These are phyloP conservation scores for Rutilus rutilus DNA, from an alignment of 2,113 vertebrate species.

Conservation along the genomic window DNA sequence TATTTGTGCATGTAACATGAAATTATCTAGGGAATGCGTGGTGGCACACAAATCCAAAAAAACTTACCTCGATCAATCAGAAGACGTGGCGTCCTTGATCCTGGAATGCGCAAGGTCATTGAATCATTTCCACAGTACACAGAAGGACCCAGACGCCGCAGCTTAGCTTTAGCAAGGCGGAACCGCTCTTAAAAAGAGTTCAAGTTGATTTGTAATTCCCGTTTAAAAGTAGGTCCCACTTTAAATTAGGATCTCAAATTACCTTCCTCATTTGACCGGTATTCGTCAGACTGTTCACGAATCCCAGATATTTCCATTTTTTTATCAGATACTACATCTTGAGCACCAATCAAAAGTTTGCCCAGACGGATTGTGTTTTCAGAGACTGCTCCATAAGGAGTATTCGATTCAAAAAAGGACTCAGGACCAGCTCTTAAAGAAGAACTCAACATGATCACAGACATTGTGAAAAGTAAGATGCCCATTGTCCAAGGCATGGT, in stretches of 20 bases:
- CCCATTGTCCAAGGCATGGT: background rate
- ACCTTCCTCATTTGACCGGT: background rate
- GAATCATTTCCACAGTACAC: slow-evolving; percentile 48
- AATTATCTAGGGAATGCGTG: too few relatives aligned
- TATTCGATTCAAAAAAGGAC: background rate
- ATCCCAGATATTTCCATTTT: background rate
- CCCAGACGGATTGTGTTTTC: background rate
- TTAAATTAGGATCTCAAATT: background rate
- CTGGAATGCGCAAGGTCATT: slow-evolving; percentile 45
- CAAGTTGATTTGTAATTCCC: background rate
- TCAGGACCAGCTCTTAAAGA: background rate
- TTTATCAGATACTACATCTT: background rate
- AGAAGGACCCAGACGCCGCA: slow-evolving; percentile 16
- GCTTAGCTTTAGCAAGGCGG: background rate
- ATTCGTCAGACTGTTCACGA: background rate
- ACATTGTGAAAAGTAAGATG: background rate
- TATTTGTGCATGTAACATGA: too few relatives aligned
- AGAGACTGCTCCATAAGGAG: background rate
- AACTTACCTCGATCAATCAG: slow-evolving; percentile 57
- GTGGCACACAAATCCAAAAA: background rate
- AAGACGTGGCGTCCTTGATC: slow-evolving; percentile 28
- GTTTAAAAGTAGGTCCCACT: background rate
- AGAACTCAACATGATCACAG: background rate
- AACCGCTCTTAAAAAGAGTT: background rate
- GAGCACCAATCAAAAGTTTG: background rate